These are phyloP conservation scores for Eustalomyia histrio DNA, from an alignment of 2,888 invertebrate species.

Conservation along the genomic window DNA sequence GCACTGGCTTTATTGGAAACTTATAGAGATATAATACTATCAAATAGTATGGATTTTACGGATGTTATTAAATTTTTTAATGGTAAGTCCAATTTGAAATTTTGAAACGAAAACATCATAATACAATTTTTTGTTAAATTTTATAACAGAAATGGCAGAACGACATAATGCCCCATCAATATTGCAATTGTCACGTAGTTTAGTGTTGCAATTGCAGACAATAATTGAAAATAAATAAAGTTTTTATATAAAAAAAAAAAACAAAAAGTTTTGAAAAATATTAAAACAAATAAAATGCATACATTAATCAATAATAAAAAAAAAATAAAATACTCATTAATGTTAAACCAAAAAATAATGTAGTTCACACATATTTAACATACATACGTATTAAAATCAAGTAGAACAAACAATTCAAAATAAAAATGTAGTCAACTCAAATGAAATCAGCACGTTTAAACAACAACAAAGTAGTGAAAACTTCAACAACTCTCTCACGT, in stretches of 20 bases:
- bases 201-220: constrained; percentile 94
- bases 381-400: constrained; percentile 45
- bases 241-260: not conserved
- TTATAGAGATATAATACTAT: constrained; percentile 95
- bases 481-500: not conserved
- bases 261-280: constrained; percentile 11
- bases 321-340: constrained; percentile 49
- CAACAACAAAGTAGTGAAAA: constrained; percentile 17
- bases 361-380: constrained; percentile 45
- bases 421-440: constrained; percentile 24
- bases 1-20: constrained; percentile 94
- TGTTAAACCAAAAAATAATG: constrained; percentile 29
- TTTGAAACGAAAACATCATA: not conserved
- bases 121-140: constrained; percentile 67
- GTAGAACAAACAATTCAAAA: constrained; percentile 23
- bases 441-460: constrained; percentile 1
- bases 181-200: constrained; percentile 89
- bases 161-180: constrained; percentile 92
- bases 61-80: constrained; percentile 99
- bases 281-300: constrained; percentile 5
- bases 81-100: constrained; percentile 83
- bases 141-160: constrained; percentile 95
- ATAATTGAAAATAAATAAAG: constrained; percentile 93
- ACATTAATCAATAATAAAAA: constrained; percentile 14
- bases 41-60: constrained; percentile 98